A percentile compares a stretch with the other conserved stretches of the same genome.
Evolutionary conservation across 2,113 vertebrate genomes (phyloP).

Genomic region (Acanthochromis polyacanthus): DNA sequence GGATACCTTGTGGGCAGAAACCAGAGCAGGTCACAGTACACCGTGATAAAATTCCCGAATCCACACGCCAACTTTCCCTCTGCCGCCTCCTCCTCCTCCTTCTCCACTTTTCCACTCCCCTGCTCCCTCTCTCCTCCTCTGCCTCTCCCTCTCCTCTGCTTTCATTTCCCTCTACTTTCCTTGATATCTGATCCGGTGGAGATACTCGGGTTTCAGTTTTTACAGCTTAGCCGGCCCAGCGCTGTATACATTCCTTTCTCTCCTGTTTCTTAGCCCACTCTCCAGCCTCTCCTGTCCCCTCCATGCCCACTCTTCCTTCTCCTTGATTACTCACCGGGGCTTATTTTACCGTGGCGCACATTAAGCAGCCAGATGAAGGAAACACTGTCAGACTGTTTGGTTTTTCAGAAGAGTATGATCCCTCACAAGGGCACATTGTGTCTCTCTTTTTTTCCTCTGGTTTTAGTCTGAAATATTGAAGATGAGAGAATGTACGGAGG

Average conservation of each 20-base stretch:
- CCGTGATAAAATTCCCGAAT: conserved; percentile 99
- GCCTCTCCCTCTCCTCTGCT: conserved; percentile 80
- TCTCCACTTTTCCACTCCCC: conserved; percentile 73
- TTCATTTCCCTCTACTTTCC: conserved; percentile 98
- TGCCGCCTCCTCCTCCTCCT: conserved; percentile 78
- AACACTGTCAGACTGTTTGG: conserved; percentile 94
- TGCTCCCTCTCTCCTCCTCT: conserved; percentile 60
- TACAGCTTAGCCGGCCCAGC: conserved; percentile 97
- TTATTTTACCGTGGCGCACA: conserved; percentile 98
- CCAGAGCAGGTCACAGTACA: conserved; percentile 98
- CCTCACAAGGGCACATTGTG: conserved; percentile 97
- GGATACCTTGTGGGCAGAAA: conserved; percentile 92
- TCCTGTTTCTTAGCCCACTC: conserved; percentile 85
- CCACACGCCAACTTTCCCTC: conserved; percentile 95
- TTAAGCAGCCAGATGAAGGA: conserved; percentile 96
- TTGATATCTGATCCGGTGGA: conserved; percentile 95
- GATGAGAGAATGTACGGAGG: conserved; percentile 40
- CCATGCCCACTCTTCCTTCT: conserved; percentile 72
- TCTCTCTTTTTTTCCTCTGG: conserved; percentile 55
- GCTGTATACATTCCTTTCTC: conserved; percentile 99
- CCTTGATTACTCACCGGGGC: conserved; percentile 94
- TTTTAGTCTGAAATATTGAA: conserved; percentile 56
- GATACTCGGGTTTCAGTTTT: conserved; percentile 98
- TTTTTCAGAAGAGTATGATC: conserved; percentile 88
- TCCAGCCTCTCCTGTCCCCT: conserved; percentile 66